Percentiles rank a stretch among this genome's conserved stretches.
Conservation (phyloP, 2,888 invertebrate species). For the Pseudoips prasinana region DNA sequence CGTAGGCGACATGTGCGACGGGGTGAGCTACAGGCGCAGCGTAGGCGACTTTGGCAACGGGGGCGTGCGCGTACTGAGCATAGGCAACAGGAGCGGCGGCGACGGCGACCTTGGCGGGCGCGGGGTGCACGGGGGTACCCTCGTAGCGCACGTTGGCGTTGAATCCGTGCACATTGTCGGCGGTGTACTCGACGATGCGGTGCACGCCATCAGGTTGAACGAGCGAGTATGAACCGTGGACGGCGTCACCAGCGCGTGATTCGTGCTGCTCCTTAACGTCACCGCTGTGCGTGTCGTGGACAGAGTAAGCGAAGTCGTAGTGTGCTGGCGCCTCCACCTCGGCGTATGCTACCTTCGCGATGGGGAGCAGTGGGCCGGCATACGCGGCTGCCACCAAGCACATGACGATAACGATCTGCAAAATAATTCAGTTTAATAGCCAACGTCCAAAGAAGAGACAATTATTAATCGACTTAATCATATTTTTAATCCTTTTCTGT, state of each 20-base stretch:
- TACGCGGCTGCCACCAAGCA: slow-evolving; percentile 51
- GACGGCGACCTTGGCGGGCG: slow-evolving; percentile 26
- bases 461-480: too few relatives aligned
- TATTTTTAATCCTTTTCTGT: too few relatives aligned
- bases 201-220: slow-evolving; percentile 72
- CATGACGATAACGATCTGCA: slow-evolving; percentile 54
- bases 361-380: slow-evolving; percentile 41
- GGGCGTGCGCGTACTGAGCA: slow-evolving; percentile 27
- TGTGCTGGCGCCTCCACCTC: slow-evolving; percentile 63
- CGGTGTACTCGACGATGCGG: slow-evolving; percentile 72
- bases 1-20: slow-evolving; percentile 23
- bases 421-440: too few relatives aligned
- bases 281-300: slow-evolving; percentile 67
- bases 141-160: slow-evolving; percentile 72
- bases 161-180: slow-evolving; percentile 69
- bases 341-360: slow-evolving; percentile 56
- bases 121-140: slow-evolving; percentile 50
- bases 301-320: slow-evolving; percentile 71
- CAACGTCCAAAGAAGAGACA: too few relatives aligned
- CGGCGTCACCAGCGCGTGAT: slow-evolving; percentile 63
- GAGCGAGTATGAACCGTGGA: slow-evolving; percentile 73
- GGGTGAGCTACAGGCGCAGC: slow-evolving; percentile 27
- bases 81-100: slow-evolving; percentile 34
- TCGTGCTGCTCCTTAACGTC: slow-evolving; percentile 76
- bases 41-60: slow-evolving; percentile 40